These are phyloP conservation scores for Otus sunia DNA, from an alignment of 2,113 vertebrate species.

Conservation along the genomic window DNA sequence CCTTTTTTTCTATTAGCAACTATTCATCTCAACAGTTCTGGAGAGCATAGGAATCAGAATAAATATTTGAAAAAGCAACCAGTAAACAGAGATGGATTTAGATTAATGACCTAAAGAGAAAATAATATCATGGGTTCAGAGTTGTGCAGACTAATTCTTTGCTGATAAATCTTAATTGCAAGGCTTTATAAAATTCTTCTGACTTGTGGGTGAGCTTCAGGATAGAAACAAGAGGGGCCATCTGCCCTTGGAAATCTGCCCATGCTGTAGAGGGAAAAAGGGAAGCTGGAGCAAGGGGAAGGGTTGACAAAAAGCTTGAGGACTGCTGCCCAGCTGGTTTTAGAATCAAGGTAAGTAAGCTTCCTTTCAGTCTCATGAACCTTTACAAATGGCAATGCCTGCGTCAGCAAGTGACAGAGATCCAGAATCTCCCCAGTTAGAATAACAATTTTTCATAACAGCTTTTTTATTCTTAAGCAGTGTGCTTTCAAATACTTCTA, in stretches of 20 bases:
- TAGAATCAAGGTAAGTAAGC: background rate
- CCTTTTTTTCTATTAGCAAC: background rate
- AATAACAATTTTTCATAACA: background rate
- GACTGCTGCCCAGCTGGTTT: background rate
- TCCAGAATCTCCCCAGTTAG: background rate
- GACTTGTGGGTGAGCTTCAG: background rate
- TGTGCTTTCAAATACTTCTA: background rate
- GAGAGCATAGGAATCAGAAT: background rate
- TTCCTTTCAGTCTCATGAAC: background rate
- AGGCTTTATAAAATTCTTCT: slow-evolving; percentile 4
- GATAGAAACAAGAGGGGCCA: background rate
- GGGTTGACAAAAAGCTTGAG: background rate
- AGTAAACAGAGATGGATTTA: slow-evolving; percentile 20
- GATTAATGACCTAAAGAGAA: slow-evolving; percentile 25
- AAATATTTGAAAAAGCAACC: slow-evolving; percentile 36
- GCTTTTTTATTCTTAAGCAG: background rate
- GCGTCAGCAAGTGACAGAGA: background rate
- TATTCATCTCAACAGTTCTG: background rate
- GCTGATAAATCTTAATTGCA: slow-evolving; percentile 24
- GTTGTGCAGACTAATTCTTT: background rate
- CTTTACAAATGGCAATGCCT: background rate
- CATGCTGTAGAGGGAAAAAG: background rate
- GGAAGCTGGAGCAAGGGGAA: background rate
- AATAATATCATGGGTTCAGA: background rate
- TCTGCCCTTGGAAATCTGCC: background rate